Evolutionary conservation across 2,113 vertebrate genomes (phyloP), one percentile per base, ranked within the genome.

Genomic region (Heteronetta atricapilla): DNA sequence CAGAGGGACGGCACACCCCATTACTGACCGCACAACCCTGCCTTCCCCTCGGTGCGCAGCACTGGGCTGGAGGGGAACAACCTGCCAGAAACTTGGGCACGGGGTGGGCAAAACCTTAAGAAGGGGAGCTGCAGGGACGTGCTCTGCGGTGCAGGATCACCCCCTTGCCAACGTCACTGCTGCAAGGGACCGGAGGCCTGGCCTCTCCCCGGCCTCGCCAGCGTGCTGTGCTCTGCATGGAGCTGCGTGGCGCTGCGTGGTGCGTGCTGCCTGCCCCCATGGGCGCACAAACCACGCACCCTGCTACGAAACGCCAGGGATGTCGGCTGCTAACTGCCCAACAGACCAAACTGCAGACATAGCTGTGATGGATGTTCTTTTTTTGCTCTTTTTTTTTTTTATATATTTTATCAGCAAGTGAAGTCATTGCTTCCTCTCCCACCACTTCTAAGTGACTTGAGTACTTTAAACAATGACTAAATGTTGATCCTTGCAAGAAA

Each of bases 21-120:
- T 1, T 77, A 10, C 0, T 10, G 72, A 79, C 13, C 58, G 2
- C 8, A 6, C 53, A 8, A 25, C 5, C 63, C 6, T 0, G 10
- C 40, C 59, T 34, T 53, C 33, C 81, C 29, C 84, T 7, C 0
- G 29, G 83, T 53, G 1, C 0, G 50, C 12, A 8, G 36, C 1
- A 3, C 16, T 2, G 63, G 72, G 36, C 22, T 42, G 42, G 60
- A 5, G 64, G 81, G 46, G 50, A 81, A 50, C 29, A 42, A 29
- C 29, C 25, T 20, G 28, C 33, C 26, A 72, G 12, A 59, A 64
- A n/a, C 5, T 29, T 38, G 28, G 74, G 31, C 17, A 3, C 0
- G 4, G 88, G 28, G 5, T 34, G 2, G 31, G 38, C 8, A 59
- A 36, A 23, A 44, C 85, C 66, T 59, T 1, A 15, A 0, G 1